phyloP scores from a whole-genome alignment of 1,140 invertebrate species.

The Sminthurides bifidus region DNA sequence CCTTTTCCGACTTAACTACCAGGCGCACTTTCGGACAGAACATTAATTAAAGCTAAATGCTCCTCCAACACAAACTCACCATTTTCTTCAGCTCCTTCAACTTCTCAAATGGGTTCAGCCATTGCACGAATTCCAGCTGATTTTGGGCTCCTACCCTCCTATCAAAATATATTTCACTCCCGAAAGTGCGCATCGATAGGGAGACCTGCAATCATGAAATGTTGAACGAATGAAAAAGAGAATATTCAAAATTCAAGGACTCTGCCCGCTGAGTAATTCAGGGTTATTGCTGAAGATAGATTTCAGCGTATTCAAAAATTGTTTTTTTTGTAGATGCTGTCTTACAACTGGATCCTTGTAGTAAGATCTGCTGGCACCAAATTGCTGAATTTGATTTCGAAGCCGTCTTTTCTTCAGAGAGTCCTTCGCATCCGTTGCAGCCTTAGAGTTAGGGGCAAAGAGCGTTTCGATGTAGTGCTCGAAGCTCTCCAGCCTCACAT shows the following conservation, averaged over 20 bases:
- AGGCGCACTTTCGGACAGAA: too few relatives aligned
- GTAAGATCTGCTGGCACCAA: conserved; percentile 27
- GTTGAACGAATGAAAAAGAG: too few relatives aligned
- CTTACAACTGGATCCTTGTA: conserved; percentile 29
- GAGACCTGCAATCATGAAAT: conserved; percentile 30
- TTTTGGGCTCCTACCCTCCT: conserved; percentile 22
- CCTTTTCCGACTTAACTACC: neutral
- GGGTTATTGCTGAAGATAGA: too few relatives aligned
- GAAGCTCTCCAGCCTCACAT: conserved; percentile 66
- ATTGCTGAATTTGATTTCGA: conserved; percentile 18
- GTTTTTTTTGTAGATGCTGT: conserved; percentile 1
- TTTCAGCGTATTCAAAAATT: too few relatives aligned
- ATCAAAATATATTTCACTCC: conserved; percentile 24
- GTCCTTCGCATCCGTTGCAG: too few relatives aligned
- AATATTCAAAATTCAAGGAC: too few relatives aligned
- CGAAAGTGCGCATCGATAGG: conserved; percentile 25
- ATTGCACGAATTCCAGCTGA: conserved; percentile 12
- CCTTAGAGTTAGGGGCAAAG: conserved; percentile 65
- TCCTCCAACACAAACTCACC: neutral
- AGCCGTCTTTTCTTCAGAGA: conserved; percentile 21
- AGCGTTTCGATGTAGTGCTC: conserved; percentile 68
- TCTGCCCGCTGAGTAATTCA: too few relatives aligned
- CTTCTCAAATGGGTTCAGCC: conserved; percentile 15
- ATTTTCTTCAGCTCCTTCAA: conserved; percentile 1
- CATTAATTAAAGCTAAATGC: too few relatives aligned